Evolutionary conservation across 92 coral and sea anemone species (phyloP), one percentile per base, ranked within the genome.

Genomic region (Pocillopora meandrina): DNA sequence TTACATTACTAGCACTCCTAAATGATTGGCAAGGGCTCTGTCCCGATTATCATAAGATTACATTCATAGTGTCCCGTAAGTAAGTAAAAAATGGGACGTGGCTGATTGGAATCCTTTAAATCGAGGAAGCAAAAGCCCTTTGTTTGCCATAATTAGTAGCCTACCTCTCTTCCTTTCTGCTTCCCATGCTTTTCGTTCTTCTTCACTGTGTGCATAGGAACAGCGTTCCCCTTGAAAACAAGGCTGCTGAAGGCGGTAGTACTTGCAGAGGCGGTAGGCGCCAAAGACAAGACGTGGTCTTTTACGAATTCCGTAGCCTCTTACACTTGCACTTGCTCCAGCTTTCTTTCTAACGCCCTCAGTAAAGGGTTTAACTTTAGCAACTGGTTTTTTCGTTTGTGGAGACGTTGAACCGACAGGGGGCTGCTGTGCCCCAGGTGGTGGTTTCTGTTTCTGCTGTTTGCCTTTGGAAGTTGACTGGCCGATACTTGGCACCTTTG

Each of bases 171-270:
- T 67, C 11, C 84, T 73, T 18, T 80, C 84, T 52, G 56, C 75
- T 18, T 80, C 84, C 84, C 84, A 80, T 17, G 84, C 84, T 68
- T 3, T 23, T 26, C 75, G 31, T 80, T 80, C 84, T 5, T 56
- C 74, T 80, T 80, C 84, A 33, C 84, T 34, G 21, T 80, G 84
- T 3, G 84, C 84, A 80, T 67, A 80, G 14, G 26, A 23, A 15
- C 84, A 80, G 19, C n/a, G 26, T 18, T 67, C 20, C 55, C 84
- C 84, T 80, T 55, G 26, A 16, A 16, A 67, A 67, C 84, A 80
- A 17, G 56, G 55, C 35, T 80, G 56, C 60, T 65, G 34, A 19
- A n/a, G 55, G 11, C 19, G 71, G 65, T 55, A 26, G n/a, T 80
- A 57, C 56, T 62, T 23, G 20, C 84, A 80, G 56, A 80, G 56